phyloP scores from a whole-genome alignment of 2,888 invertebrate genomes.

The Machimus atricapillus region DNA sequence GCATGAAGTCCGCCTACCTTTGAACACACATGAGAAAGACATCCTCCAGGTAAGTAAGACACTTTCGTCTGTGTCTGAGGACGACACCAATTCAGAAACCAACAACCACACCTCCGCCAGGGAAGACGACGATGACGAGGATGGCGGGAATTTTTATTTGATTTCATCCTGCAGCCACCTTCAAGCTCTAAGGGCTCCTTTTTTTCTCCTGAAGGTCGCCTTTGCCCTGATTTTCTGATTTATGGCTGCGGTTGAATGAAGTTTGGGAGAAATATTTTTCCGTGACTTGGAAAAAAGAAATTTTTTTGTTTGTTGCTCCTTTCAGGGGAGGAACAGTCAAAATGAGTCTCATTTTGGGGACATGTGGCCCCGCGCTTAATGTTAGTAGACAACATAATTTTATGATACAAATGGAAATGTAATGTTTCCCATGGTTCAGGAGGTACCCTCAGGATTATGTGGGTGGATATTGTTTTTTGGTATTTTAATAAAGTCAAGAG shows the following conservation, averaged over 20 bases:
- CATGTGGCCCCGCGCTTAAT: background rate
- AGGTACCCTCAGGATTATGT: background rate
- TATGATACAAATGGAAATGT: background rate
- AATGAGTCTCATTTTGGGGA: background rate
- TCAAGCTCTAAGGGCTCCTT: background rate
- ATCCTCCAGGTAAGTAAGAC: background rate
- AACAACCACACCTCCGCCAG: too few relatives aligned
- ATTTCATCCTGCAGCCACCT: background rate
- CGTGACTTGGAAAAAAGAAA: conserved; percentile 14
- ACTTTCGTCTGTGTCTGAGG: background rate
- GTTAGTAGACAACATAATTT: background rate
- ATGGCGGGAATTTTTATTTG: background rate
- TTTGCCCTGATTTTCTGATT: conserved; percentile 21
- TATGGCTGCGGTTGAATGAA: background rate
- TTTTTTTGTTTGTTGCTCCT: background rate
- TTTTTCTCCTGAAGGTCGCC: background rate
- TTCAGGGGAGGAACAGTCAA: background rate
- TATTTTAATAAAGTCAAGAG: background rate
- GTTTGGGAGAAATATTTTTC: background rate
- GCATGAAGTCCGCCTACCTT: background rate
- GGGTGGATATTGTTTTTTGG: background rate
- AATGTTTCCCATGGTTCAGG: background rate
- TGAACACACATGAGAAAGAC: background rate
- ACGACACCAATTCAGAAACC: background rate
- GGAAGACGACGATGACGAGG: background rate